Conservation (phyloP, 2,797 vertebrate genomes). For the Odontamblyopus lacepedii region DNA sequence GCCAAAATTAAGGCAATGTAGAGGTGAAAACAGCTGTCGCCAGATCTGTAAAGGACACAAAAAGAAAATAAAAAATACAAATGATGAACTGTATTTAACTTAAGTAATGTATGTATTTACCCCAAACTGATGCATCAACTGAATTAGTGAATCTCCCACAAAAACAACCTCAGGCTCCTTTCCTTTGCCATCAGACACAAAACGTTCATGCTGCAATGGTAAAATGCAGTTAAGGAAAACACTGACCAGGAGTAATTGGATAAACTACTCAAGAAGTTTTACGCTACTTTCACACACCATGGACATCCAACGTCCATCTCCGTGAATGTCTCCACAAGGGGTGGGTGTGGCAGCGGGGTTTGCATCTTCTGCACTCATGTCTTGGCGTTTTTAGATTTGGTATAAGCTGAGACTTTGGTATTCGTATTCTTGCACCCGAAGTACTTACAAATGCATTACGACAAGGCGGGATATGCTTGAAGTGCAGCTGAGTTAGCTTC, state of each 20-base stretch:
- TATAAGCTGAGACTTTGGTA: slow-evolving; percentile 25
- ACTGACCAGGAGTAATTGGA: not conserved
- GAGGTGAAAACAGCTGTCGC: slow-evolving; percentile 91
- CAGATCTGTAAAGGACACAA: slow-evolving; percentile 78
- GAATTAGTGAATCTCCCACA: slow-evolving; percentile 88
- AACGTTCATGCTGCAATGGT: slow-evolving; percentile 84
- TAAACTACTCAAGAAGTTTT: not conserved
- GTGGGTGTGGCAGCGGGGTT: slow-evolving; percentile 89
- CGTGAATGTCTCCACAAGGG: slow-evolving; percentile 81
- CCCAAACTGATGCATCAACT: slow-evolving; percentile 90
- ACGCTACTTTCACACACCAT: slow-evolving; percentile 76
- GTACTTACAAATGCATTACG: slow-evolving; percentile 1
- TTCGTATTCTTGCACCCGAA: slow-evolving; percentile 12
- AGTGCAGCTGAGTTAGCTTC: slow-evolving; percentile 46
- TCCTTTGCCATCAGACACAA: slow-evolving; percentile 89
- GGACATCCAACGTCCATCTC: slow-evolving; percentile 91
- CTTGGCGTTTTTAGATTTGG: slow-evolving; percentile 46
- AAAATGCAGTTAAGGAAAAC: slow-evolving; percentile 4
- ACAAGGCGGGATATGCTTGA: slow-evolving; percentile 10
- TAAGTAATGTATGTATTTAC: slow-evolving; percentile 61
- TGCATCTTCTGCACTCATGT: slow-evolving; percentile 81
- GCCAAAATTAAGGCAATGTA: slow-evolving; percentile 91
- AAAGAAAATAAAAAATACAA: not conserved
- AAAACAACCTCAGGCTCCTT: slow-evolving; percentile 93
- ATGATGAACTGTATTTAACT: not conserved